Evolutionary conservation across 64 coral and sea anemone species (phyloP).

Genomic region (Hydrozoanthus tunicans): DNA sequence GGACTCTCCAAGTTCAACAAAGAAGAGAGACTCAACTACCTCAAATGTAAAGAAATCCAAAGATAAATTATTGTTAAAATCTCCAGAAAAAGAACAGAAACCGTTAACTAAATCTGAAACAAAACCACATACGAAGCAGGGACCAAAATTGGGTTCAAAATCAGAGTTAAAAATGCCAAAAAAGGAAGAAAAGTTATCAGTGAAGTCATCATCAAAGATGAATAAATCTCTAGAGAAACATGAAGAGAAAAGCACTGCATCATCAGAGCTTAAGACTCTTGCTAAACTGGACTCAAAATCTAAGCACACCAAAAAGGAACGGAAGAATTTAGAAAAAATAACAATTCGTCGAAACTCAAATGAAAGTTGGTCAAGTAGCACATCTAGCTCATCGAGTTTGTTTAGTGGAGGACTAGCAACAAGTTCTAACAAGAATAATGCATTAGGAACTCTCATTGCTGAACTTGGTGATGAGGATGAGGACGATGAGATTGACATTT

Average conservation of each 20-base stretch:
- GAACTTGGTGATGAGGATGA: constrained; percentile 88
- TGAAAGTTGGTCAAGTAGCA: constrained; percentile 86
- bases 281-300: constrained; percentile 28
- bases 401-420: constrained; percentile 37
- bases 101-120: constrained; percentile 9
- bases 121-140: not conserved
- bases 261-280: constrained; percentile 22
- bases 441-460: constrained; percentile 79
- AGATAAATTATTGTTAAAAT: constrained; percentile 49
- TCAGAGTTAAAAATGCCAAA: constrained; percentile 30
- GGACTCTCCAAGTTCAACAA: constrained; percentile 17
- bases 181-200: constrained; percentile 14
- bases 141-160: constrained; percentile 11
- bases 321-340: constrained; percentile 86
- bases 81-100: constrained; percentile 38
- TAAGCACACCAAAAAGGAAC: constrained; percentile 59
- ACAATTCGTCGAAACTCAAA: constrained; percentile 81
- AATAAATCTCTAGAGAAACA: constrained; percentile 18
- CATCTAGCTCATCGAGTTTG: constrained; percentile 67
- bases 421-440: constrained; percentile 76
- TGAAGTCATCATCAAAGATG: constrained; percentile 14
- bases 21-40: constrained; percentile 42
- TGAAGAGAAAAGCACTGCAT: not conserved
- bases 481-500: constrained; percentile 77
- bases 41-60: constrained; percentile 40